A percentile compares a stretch with the other conserved stretches of the same genome.
Conservation (phyloP, 2,888 invertebrate species). For the Drosophila flavopinicola region DNA sequence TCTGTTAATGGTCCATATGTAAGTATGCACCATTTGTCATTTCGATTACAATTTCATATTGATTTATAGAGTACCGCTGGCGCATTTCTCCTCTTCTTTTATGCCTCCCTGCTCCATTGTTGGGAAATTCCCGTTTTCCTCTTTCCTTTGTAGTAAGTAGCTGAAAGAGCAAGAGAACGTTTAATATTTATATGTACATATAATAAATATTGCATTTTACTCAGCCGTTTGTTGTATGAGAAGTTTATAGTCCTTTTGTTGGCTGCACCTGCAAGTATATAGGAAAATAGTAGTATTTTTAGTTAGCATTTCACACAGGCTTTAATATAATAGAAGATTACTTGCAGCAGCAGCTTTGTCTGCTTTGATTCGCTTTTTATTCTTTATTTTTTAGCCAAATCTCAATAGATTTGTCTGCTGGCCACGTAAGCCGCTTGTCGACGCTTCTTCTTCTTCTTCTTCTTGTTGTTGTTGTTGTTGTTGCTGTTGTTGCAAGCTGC, state of each 20-base stretch:
- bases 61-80: slow-evolving; percentile 12
- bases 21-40: slow-evolving; percentile 81
- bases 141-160: slow-evolving; percentile 1
- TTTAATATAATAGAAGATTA: background rate
- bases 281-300: background rate
- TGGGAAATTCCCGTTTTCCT: slow-evolving; percentile 35
- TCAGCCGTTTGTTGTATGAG: background rate
- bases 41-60: slow-evolving; percentile 28
- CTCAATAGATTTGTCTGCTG: slow-evolving; percentile 47
- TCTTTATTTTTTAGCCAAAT: slow-evolving; percentile 26
- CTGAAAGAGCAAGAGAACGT: slow-evolving; percentile 8
- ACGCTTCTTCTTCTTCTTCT: slow-evolving; percentile 2
- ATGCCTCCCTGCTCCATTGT: slow-evolving; percentile 31
- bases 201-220: background rate
- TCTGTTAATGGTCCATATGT: slow-evolving; percentile 85
- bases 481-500: slow-evolving; percentile 31
- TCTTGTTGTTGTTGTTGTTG: slow-evolving; percentile 14
- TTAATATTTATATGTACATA: background rate
- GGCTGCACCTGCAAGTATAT: slow-evolving; percentile 29
- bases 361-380: slow-evolving; percentile 2
- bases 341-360: background rate
- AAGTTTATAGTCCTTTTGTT: background rate
- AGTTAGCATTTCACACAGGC: background rate
- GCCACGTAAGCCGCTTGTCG: slow-evolving; percentile 65
- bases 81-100: background rate